Conservation (phyloP, 2,113 vertebrate species). For the Lophura nycthemera region DNA sequence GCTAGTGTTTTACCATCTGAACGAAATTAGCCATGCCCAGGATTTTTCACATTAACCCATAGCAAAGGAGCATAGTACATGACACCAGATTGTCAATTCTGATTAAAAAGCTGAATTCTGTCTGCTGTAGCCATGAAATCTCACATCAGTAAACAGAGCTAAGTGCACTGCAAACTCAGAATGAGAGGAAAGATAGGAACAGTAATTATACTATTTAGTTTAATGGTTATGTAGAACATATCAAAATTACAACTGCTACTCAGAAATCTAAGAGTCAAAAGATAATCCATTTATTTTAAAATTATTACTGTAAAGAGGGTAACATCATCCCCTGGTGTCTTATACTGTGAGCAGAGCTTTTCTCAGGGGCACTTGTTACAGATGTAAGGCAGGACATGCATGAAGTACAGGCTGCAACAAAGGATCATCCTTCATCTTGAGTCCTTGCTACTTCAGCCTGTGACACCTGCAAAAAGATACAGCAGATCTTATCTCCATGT, state of each 20-base stretch:
- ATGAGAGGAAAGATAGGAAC: background rate
- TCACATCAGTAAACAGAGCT: background rate
- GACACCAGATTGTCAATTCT: background rate
- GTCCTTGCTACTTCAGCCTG: background rate
- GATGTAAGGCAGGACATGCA: rapidly evolving
- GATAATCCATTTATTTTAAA: background rate
- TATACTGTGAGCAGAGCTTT: background rate
- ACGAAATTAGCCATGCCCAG: background rate
- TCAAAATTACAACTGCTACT: background rate
- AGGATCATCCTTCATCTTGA: background rate
- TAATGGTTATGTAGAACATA: background rate
- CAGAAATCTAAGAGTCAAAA: background rate
- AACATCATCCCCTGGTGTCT: background rate
- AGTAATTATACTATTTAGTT: background rate
- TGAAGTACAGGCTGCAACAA: background rate
- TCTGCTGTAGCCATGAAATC: background rate
- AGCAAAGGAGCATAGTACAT: background rate
- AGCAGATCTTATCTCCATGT: background rate
- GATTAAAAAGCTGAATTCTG: background rate
- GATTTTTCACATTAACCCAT: background rate
- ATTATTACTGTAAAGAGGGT: background rate
- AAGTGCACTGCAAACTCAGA: background rate
- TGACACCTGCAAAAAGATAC: background rate
- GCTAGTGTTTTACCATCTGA: background rate
- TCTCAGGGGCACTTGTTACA: background rate